Percentiles rank a stretch among this genome's conserved stretches.
Evolutionary conservation across 37 sponge, comb jelly and placozoan genomes (phyloP).

Genomic region (Aplysina aerophoba): DNA sequence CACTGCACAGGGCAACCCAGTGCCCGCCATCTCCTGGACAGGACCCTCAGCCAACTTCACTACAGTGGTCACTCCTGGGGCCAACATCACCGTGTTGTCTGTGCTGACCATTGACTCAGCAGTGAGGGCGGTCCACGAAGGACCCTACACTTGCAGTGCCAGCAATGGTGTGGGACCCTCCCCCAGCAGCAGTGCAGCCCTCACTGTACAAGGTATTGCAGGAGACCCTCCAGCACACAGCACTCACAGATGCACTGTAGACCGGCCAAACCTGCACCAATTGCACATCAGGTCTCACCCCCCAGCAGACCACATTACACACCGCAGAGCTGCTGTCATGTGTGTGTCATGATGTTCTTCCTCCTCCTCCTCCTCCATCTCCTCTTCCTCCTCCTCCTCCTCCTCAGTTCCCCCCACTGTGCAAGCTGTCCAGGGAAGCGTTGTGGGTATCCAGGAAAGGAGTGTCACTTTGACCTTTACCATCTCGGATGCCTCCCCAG

Average conservation of each 20-base stretch:
- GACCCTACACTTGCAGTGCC: conserved; percentile 38
- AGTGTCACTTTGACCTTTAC: conserved; percentile 34
- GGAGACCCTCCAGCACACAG: no score
- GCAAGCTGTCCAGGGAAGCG: conserved; percentile 6
- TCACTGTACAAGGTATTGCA: conserved; percentile 57
- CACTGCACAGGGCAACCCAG: conserved; percentile 47
- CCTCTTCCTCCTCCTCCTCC: conserved; percentile 32
- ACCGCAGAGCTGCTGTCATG: no score
- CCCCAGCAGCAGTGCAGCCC: conserved; percentile 22
- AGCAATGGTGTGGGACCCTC: background rate
- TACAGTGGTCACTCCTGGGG: background rate
- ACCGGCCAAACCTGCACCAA: no score
- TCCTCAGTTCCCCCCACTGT: conserved; percentile 68
- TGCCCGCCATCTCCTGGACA: conserved; percentile 65
- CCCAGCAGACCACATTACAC: no score
- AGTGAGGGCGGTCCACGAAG: conserved; percentile 14
- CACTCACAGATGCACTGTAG: no score
- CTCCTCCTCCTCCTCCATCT: conserved; percentile 44
- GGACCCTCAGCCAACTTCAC: conserved; percentile 17
- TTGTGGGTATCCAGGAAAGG: conserved; percentile 30
- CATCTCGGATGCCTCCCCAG: conserved; percentile 58
- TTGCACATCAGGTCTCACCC: no score
- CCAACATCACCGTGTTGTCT: conserved; percentile 11
- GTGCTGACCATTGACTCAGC: conserved; percentile 23
- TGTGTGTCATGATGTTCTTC: no score